These are phyloP conservation scores for Oxyteleia sp. DNA, from an alignment of 2,888 invertebrate genomes.

Conservation along the genomic window DNA sequence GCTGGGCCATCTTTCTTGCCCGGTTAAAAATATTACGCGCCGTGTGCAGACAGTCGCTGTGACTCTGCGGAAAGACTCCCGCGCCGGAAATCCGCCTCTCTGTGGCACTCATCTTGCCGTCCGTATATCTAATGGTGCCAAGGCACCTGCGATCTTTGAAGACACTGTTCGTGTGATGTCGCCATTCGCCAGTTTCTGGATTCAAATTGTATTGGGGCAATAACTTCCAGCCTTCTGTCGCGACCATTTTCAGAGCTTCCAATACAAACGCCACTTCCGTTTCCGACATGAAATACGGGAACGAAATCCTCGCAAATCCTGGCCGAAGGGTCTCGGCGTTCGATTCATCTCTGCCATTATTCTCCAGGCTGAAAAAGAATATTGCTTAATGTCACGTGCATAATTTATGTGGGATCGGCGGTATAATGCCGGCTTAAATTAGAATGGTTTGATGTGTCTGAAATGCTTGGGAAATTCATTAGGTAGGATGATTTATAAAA, in stretches of 20 bases:
- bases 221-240: constrained; percentile 96
- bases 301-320: constrained; percentile 94
- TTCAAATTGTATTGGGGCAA: constrained; percentile 96
- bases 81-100: constrained; percentile 92
- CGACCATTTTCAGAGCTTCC: constrained; percentile 95
- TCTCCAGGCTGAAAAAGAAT: constrained; percentile 76
- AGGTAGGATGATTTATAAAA: not conserved
- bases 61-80: constrained; percentile 92
- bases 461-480: constrained; percentile 4
- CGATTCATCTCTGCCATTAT: constrained; percentile 85
- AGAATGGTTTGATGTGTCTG: not conserved
- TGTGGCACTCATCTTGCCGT: constrained; percentile 92
- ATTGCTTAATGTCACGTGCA: constrained; percentile 5
- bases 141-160: constrained; percentile 95
- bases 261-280: constrained; percentile 93
- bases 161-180: constrained; percentile 93
- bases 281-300: constrained; percentile 95
- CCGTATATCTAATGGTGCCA: constrained; percentile 92
- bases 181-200: constrained; percentile 96
- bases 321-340: constrained; percentile 93
- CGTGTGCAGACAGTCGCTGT: constrained; percentile 93
- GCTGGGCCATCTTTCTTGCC: constrained; percentile 92
- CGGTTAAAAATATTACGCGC: constrained; percentile 93
- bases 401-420: not conserved
- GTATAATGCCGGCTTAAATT: too few species aligned